Percentiles rank a stretch among this genome's conserved stretches.
Evolutionary conservation across 2,888 invertebrate species (phyloP).

Genomic region (Neoitamus cyanurus): DNA sequence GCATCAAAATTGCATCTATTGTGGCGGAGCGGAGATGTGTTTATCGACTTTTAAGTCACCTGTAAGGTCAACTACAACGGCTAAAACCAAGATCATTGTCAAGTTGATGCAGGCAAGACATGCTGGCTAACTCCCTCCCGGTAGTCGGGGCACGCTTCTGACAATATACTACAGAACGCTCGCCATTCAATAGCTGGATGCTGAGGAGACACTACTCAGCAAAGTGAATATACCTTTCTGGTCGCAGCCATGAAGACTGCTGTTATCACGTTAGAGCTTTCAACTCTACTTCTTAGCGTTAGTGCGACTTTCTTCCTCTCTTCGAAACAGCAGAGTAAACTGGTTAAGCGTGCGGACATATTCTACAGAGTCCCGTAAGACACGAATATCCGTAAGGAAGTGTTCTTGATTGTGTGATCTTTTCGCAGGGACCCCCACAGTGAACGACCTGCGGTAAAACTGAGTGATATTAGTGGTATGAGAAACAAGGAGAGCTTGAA

Average conservation of each 20-base stretch:
- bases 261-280: neutral
- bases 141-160: neutral
- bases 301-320: neutral
- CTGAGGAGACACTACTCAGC: neutral
- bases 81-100: neutral
- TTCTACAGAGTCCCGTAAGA: conserved; percentile 40
- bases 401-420: neutral
- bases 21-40: neutral
- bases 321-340: neutral
- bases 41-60: neutral
- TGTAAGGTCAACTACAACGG: neutral
- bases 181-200: neutral
- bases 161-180: neutral
- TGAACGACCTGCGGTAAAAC: neutral
- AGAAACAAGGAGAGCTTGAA: conserved; percentile 57
- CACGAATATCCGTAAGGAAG: neutral
- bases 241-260: neutral
- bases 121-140: neutral
- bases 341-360: neutral
- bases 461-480: neutral
- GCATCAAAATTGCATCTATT: neutral
- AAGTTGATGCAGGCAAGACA: neutral
- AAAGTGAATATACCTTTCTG: neutral
- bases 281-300: neutral
- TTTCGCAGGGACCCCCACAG: neutral